Conservation (phyloP, 2,797 vertebrate genomes). For the Psittacula derbiana region DNA sequence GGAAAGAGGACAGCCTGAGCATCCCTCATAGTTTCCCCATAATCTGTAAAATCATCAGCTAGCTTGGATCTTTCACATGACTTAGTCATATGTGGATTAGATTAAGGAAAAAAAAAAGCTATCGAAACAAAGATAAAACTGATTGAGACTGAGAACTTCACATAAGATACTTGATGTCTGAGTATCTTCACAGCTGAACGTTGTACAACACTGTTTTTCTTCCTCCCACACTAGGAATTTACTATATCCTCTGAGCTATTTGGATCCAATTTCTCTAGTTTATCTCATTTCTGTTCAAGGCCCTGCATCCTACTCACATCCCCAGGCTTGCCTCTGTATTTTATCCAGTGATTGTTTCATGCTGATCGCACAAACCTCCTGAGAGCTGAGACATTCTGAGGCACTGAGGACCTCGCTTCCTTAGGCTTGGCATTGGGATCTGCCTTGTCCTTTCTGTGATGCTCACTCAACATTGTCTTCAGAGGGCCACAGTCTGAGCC, state of each 20-base stretch:
- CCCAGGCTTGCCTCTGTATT: not conserved
- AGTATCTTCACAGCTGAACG: conserved; percentile 50
- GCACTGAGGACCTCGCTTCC: not conserved
- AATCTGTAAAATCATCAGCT: conserved; percentile 17
- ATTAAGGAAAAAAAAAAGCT: not conserved
- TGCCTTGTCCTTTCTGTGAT: not conserved
- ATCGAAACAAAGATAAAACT: not conserved
- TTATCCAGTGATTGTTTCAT: not conserved
- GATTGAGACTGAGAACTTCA: not conserved
- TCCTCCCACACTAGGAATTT: conserved; percentile 49
- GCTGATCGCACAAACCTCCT: not conserved
- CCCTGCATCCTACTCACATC: not conserved
- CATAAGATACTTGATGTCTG: not conserved
- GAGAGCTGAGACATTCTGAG: not conserved
- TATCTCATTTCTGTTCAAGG: conserved; percentile 18
- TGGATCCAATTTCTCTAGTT: conserved; percentile 12
- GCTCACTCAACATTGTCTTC: not conserved
- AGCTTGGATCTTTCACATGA: conserved; percentile 5
- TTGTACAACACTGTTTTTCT: conserved; percentile 24
- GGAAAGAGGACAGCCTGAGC: not conserved
- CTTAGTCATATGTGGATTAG: not conserved
- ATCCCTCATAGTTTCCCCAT: not conserved
- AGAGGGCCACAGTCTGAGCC: not conserved
- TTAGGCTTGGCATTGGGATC: not conserved
- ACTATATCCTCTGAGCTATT: not conserved